Conservation (phyloP, 2,888 invertebrate species). For the Philereme transversata region DNA sequence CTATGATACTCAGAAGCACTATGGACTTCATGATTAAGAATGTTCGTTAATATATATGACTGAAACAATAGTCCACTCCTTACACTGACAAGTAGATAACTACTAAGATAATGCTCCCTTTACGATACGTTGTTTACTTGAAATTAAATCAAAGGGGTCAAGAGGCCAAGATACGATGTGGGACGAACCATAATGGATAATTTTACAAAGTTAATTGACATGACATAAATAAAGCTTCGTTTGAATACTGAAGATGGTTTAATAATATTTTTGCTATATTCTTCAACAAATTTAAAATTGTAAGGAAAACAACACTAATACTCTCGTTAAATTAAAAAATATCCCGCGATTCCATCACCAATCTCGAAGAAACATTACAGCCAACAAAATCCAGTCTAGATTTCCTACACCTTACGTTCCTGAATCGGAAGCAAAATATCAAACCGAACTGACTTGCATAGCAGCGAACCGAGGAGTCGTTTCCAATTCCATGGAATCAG, state of each 20-base stretch:
- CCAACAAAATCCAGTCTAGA: conserved; percentile 30
- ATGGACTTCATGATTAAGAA: conserved; percentile 52
- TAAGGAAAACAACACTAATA: conserved; percentile 18
- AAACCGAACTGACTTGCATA: conserved; percentile 85
- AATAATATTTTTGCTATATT: conserved; percentile 6
- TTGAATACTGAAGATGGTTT: conserved; percentile 25
- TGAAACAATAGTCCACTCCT: too few species aligned
- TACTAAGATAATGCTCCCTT: not conserved
- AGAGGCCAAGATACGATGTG: conserved; percentile 6
- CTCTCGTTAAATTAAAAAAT: not conserved
- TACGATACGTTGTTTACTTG: not conserved
- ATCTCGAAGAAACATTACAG: conserved; percentile 10
- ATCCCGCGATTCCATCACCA: conserved; percentile 18
- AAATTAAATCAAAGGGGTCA: conserved; percentile 20
- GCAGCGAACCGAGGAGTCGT: conserved; percentile 79
- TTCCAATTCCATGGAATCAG: conserved; percentile 79
- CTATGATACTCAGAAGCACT: conserved; percentile 46
- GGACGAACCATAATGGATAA: too few species aligned
- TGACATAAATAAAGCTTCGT: conserved; percentile 1
- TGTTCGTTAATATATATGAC: not conserved
- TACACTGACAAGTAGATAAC: not conserved
- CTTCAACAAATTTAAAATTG: conserved; percentile 14
- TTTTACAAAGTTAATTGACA: too few species aligned
- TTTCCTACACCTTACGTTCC: conserved; percentile 13
- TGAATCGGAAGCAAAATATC: conserved; percentile 26